These are phyloP conservation scores for Nesospiza acunhae DNA, from an alignment of 2,113 vertebrate genomes.

Conservation along the genomic window DNA sequence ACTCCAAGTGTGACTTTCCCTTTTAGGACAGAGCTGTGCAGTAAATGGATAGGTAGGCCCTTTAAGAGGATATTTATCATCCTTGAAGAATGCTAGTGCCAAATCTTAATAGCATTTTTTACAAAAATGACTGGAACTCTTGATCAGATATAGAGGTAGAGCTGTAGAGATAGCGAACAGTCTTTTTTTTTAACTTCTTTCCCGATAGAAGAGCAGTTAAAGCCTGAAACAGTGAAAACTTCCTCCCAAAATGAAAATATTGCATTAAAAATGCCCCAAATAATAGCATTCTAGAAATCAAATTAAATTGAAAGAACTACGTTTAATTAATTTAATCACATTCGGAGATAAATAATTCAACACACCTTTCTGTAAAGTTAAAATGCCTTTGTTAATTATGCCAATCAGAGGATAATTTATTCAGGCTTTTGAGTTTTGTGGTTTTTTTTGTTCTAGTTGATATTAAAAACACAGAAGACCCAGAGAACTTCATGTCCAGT, in stretches of 20 bases:
- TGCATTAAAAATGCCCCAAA: neutral
- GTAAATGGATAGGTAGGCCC: conserved; percentile 43
- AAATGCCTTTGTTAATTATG: neutral
- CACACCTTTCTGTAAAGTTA: neutral
- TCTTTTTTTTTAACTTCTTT: neutral
- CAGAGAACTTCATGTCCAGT: neutral
- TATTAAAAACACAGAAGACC: neutral
- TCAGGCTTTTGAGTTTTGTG: neutral
- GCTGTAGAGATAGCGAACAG: conserved; percentile 6
- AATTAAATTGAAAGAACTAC: neutral
- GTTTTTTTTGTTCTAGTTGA: neutral
- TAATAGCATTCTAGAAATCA: neutral
- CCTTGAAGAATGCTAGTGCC: conserved; percentile 70
- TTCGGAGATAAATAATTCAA: neutral
- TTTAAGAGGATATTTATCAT: conserved; percentile 74
- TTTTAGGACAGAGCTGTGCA: conserved; percentile 57
- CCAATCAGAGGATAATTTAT: neutral
- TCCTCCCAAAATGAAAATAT: neutral
- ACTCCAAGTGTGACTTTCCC: conserved; percentile 66
- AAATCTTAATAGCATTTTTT: conserved; percentile 75
- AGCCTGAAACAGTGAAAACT: neutral
- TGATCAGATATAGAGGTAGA: conserved; percentile 67
- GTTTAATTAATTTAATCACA: neutral
- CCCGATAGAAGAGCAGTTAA: conserved; percentile 27
- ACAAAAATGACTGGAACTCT: conserved; percentile 67